phyloP scores from a whole-genome alignment of 1,140 invertebrate species.

The Hyposmocoma kahamanoa region DNA sequence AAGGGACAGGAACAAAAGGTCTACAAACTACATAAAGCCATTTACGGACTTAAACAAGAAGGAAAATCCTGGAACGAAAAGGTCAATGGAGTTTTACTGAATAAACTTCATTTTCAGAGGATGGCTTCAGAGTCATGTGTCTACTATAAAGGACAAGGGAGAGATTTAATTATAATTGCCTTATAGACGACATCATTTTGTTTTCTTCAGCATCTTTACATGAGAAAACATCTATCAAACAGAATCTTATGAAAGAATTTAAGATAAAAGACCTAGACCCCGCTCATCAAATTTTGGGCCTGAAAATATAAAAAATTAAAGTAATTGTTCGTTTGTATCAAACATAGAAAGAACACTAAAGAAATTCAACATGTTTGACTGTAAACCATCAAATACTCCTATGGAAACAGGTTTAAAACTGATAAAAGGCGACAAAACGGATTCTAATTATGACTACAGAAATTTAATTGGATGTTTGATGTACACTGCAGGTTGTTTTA shows the following conservation, averaged over 20 bases:
- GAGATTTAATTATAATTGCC: conserved; percentile 20
- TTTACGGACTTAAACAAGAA: conserved; percentile 16
- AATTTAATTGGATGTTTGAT: conserved; percentile 16
- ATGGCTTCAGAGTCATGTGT: conserved; percentile 29
- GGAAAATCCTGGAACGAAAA: conserved; percentile 14
- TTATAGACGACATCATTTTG: conserved; percentile 32
- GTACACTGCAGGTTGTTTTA: conserved; percentile 32
- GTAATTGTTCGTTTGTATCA: conserved; percentile 14
- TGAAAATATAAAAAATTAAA: conserved; percentile 4
- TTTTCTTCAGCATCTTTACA: neutral
- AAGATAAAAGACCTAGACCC: neutral
- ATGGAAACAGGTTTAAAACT: conserved; percentile 22
- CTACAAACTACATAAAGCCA: conserved; percentile 13
- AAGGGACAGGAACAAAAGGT: conserved; percentile 14
- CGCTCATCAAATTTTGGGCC: neutral
- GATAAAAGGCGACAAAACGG: conserved; percentile 6
- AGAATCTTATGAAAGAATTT: neutral
- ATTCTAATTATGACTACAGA: conserved; percentile 1
- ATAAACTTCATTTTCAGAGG: conserved; percentile 19
- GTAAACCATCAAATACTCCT: conserved; percentile 26
- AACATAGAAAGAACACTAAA: conserved; percentile 25
- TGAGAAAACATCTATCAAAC: conserved; percentile 2
- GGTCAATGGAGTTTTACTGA: conserved; percentile 11
- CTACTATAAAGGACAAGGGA: conserved; percentile 19
- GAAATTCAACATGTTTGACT: conserved; percentile 31